phyloP scores from a whole-genome alignment of 2,888 invertebrate species.

The Anthrax anthrax region DNA sequence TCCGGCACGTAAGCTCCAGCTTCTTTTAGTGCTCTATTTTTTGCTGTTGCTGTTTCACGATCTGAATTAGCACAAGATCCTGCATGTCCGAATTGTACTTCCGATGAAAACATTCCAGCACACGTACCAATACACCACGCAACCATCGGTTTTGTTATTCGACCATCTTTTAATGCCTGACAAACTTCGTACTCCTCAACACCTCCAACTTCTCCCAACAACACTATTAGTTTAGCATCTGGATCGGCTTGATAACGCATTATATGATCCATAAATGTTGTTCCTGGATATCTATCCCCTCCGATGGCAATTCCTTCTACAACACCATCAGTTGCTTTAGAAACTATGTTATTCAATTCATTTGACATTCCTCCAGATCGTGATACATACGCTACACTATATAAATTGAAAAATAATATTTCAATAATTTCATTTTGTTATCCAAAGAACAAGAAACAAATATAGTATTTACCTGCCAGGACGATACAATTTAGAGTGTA shows the following conservation, averaged over 20 bases:
- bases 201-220: conserved; percentile 97
- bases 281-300: conserved; percentile 95
- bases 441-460: neutral
- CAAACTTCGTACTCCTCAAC: conserved; percentile 96
- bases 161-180: conserved; percentile 61
- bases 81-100: conserved; percentile 98
- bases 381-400: conserved; percentile 93
- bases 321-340: conserved; percentile 93
- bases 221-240: conserved; percentile 83
- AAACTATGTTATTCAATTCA: conserved; percentile 94
- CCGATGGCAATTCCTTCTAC: conserved; percentile 97
- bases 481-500: conserved; percentile 91
- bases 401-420: neutral
- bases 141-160: conserved; percentile 84
- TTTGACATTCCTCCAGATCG: conserved; percentile 99
- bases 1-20: conserved; percentile 85
- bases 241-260: conserved; percentile 68
- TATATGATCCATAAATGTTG: conserved; percentile 96
- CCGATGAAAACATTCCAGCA: conserved; percentile 72
- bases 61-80: conserved; percentile 95
- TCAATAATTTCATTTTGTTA: no score
- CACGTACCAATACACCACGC: conserved; percentile 98
- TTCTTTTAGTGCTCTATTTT: conserved; percentile 69
- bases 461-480: conserved; percentile 54
- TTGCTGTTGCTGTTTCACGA: conserved; percentile 82